Conservation (phyloP, 1,140 invertebrate genomes). For the Lethrus apterus region DNA sequence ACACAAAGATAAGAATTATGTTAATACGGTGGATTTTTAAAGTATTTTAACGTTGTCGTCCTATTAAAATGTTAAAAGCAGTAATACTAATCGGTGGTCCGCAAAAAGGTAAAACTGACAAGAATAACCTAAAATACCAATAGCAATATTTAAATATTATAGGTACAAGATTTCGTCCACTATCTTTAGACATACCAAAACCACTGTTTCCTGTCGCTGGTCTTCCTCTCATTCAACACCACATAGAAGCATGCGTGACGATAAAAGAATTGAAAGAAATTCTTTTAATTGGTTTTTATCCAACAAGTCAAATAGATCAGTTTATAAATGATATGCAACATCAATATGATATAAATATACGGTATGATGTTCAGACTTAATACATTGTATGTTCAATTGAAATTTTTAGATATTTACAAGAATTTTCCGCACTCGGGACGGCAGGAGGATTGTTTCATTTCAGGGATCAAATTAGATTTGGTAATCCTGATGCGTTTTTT, state of each 20-base stretch:
- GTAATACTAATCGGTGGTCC: constrained; percentile 70
- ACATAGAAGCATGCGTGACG: constrained; percentile 89
- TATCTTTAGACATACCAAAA: constrained; percentile 94
- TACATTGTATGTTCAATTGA: constrained; percentile 2
- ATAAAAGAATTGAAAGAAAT: constrained; percentile 80
- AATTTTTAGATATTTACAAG: constrained; percentile 75
- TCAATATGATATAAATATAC: constrained; percentile 74
- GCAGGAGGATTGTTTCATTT: constrained; percentile 98
- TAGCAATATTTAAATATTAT: constrained; percentile 23
- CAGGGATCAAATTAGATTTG: constrained; percentile 86
- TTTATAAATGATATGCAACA: constrained; percentile 81
- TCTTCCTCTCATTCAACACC: constrained; percentile 89
- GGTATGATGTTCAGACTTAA: constrained; percentile 46
- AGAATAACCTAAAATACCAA: constrained; percentile 17
- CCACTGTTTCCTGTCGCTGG: constrained; percentile 96
- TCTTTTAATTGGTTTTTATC: constrained; percentile 89
- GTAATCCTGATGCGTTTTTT: constrained; percentile 86
- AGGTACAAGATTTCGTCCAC: constrained; percentile 94
- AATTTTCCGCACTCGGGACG: constrained; percentile 90
- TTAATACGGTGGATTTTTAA: neutral
- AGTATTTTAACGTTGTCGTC: constrained; percentile 3
- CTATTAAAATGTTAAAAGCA: constrained; percentile 56
- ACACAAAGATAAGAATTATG: neutral
- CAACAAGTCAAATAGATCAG: constrained; percentile 67
- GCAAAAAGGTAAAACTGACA: constrained; percentile 55